Percentiles rank a stretch among this genome's conserved stretches.
Evolutionary conservation across 1,140 invertebrate species (phyloP).

Genomic region (Trinorchestia longiramus): DNA sequence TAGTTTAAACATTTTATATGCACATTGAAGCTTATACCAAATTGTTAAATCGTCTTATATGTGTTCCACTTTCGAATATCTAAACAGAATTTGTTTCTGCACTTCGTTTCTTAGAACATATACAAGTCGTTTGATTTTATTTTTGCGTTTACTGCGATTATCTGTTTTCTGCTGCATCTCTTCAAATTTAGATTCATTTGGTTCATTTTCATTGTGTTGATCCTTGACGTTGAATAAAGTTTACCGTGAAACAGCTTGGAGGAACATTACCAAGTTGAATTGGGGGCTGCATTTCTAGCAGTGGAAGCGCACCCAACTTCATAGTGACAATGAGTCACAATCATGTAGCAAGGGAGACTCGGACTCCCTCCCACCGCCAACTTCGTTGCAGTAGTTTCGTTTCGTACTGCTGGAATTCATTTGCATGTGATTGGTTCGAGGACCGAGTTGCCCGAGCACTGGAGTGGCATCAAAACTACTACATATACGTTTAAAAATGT

Average conservation of each 20-base stretch:
- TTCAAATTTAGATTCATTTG: neutral
- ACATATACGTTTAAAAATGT: neutral
- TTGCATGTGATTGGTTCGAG: slow-evolving; percentile 40
- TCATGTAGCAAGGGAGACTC: neutral
- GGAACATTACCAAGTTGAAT: neutral
- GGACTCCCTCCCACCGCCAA: neutral
- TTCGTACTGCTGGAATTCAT: neutral
- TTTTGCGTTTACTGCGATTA: neutral
- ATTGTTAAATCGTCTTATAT: neutral
- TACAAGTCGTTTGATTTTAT: no score
- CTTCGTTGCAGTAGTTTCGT: slow-evolving; percentile 30
- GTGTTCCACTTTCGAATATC: neutral
- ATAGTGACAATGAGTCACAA: slow-evolving; percentile 20
- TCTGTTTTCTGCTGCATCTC: neutral
- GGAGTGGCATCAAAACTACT: neutral
- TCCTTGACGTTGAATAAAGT: neutral
- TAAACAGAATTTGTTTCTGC: no score
- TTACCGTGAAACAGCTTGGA: neutral
- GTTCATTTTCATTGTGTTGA: neutral
- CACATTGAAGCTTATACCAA: neutral
- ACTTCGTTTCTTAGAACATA: no score
- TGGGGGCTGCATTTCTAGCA: neutral
- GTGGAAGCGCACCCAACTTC: neutral
- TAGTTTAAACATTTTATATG: no score
- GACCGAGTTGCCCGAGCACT: neutral